phyloP scores from a whole-genome alignment of 2,888 invertebrate species.

The Serrognathus titanus region DNA sequence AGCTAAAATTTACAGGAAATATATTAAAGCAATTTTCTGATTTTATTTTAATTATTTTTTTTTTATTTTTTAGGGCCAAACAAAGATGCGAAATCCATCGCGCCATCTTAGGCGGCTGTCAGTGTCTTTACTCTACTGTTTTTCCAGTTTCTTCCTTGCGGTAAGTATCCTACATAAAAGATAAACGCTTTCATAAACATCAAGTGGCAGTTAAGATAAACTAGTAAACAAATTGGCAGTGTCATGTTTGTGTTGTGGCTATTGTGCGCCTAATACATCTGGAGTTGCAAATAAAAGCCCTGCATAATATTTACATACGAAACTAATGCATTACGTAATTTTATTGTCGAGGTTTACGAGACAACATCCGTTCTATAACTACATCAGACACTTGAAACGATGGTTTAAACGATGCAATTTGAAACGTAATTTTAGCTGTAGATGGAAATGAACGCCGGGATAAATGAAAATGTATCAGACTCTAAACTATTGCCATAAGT shows the following conservation, averaged over 20 bases:
- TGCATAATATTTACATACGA: background rate
- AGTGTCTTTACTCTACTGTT: slow-evolving; percentile 36
- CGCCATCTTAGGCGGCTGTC: slow-evolving; percentile 41
- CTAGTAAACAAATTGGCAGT: no score
- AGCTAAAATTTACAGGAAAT: no score
- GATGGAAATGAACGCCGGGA: background rate
- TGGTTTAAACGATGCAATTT: no score
- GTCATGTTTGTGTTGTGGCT: no score
- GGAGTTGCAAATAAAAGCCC: slow-evolving; percentile 1
- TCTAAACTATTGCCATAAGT: slow-evolving; percentile 16
- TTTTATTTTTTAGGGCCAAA: slow-evolving; percentile 40
- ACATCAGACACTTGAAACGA: no score
- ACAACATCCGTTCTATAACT: no score
- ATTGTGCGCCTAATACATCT: no score
- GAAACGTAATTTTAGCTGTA: no score
- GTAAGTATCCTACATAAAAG: slow-evolving; percentile 35
- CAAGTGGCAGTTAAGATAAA: no score
- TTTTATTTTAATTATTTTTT: slow-evolving; percentile 3
- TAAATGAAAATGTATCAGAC: background rate
- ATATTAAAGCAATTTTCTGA: no score
- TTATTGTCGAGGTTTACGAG: no score
- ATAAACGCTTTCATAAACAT: no score
- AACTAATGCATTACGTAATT: background rate
- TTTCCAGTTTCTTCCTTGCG: slow-evolving; percentile 37
- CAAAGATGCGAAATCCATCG: slow-evolving; percentile 44